Percentiles rank a stretch among this genome's conserved stretches.
Evolutionary conservation across 2,113 vertebrate genomes (phyloP).

Genomic region (Chloroceryle aenea): DNA sequence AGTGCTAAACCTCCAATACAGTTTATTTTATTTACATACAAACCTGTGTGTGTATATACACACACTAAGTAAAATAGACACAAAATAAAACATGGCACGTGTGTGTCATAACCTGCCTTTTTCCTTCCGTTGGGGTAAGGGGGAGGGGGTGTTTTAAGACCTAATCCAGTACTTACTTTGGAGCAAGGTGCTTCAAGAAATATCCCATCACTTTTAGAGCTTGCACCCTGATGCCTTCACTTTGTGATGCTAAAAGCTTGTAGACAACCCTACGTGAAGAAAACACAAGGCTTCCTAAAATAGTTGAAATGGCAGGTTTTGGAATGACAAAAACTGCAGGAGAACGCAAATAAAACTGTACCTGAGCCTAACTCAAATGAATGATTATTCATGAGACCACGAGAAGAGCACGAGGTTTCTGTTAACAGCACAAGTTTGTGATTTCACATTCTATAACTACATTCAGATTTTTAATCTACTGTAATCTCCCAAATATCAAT

Average conservation of each 20-base stretch:
- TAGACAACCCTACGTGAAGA: slow-evolving; percentile 86
- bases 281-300: slow-evolving; percentile 26
- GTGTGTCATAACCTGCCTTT: background rate
- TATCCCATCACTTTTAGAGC: slow-evolving; percentile 96
- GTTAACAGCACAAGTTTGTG: background rate
- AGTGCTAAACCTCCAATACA: background rate
- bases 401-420: background rate
- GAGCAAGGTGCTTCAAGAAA: slow-evolving; percentile 91
- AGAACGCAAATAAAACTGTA: background rate
- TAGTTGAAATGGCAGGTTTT: background rate
- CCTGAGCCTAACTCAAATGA: background rate
- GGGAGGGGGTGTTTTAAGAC: background rate
- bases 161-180: slow-evolving; percentile 86
- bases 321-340: background rate
- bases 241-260: slow-evolving; percentile 95
- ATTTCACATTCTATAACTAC: background rate
- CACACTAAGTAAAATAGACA: background rate
- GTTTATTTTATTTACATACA: background rate
- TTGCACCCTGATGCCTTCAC: slow-evolving; percentile 94
- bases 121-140: background rate
- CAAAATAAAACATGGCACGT: background rate
- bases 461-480: background rate
- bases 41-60: rapidly evolving
- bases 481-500: background rate
- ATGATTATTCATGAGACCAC: background rate